Base-by-base conservation (phyloP, 2,113 vertebrate genomes). In the crab-eating macaque (Macaca fascicularis) region DNA sequence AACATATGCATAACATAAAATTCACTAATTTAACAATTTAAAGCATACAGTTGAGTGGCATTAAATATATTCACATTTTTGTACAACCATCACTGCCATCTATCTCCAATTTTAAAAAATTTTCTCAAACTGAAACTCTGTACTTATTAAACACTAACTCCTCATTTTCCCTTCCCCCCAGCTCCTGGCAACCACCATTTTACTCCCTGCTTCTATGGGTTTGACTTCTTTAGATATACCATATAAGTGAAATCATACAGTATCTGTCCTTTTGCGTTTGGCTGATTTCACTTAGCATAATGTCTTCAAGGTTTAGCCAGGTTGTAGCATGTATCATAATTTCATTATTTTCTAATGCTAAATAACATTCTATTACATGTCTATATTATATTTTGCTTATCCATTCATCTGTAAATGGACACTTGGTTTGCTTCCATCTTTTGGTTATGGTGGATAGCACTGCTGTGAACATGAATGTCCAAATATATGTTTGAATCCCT, bases 101-200 rank as follows among this genome's bases (percentile, higher is more conserved):
- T 13, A 32, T 38, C n/a, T 75, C 38, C 32, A 70, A 72, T 22
- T 72, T 50, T 85, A 76, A 2, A n/a, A 17, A 55, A 55, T 82
- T 8, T 93, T 76, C 19, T 38, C 45, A 45, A 82, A 57, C 48
- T 88, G 48, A 50, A 57, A 30, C 12, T 87, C 30, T 13, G 1
- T n/a, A 38, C 22, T 25, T 50, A 19, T 48, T 75, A 67, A 48
- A 64, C 22, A n/a, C 25, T 23, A 70, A 30, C 30, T 22, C 30
- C 8, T 32, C 17, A 10, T n/a, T 25, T 30, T 14, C 43, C 23
- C 52, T 6, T 23, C 6, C 17, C 1, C 1, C 17, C 19, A 14
- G 3, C 3, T 23, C 38, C 30, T 64, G 27, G 55, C 7, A 43
- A 64, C 59, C 59, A 64, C 11, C 59, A 30, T 64, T 64, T 30